Evolutionary conservation across 2,888 invertebrate genomes (phyloP).

Genomic region (Melieria omissa): DNA sequence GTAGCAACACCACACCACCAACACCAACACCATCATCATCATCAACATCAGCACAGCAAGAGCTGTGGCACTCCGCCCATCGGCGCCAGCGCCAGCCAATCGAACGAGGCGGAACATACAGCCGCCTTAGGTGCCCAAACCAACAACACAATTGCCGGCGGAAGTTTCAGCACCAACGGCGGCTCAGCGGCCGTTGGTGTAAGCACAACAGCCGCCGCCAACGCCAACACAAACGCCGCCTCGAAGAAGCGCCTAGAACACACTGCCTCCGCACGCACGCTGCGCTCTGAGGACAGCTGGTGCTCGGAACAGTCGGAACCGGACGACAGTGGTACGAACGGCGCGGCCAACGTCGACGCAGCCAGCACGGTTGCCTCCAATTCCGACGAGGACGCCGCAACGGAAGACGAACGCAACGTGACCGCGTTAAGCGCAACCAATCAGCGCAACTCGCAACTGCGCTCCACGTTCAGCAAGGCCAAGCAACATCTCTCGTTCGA

Average conservation of each 20-base stretch:
- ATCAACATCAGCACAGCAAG: constrained; percentile 52
- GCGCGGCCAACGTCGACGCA: constrained; percentile 27
- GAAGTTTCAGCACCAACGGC: constrained; percentile 64
- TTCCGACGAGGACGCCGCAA: constrained; percentile 74
- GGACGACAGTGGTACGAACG: constrained; percentile 34
- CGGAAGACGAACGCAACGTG: constrained; percentile 63
- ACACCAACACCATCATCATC: constrained; percentile 51
- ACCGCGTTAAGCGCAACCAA: constrained; percentile 57
- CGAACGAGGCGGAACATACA: constrained; percentile 38
- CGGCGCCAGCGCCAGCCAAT: constrained; percentile 43
- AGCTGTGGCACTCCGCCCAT: constrained; percentile 42
- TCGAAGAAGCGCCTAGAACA: constrained; percentile 50
- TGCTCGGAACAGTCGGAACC: constrained; percentile 66
- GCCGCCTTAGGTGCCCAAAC: constrained; percentile 41
- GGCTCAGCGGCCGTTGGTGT: constrained; percentile 53
- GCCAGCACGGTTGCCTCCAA: constrained; percentile 65
- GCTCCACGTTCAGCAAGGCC: constrained; percentile 84
- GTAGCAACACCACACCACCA: constrained; percentile 50
- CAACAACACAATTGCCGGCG: constrained; percentile 62
- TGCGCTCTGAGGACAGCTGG: constrained; percentile 73
- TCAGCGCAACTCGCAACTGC: constrained; percentile 80
- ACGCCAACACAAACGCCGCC: constrained; percentile 36
- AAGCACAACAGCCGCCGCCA: constrained; percentile 47
- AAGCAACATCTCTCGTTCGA: constrained; percentile 79
- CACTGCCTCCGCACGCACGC: constrained; percentile 57